Evolutionary conservation across 2,888 invertebrate genomes (phyloP), one percentile per base, ranked within the genome.

Genomic region (Octonoba sinensis): DNA sequence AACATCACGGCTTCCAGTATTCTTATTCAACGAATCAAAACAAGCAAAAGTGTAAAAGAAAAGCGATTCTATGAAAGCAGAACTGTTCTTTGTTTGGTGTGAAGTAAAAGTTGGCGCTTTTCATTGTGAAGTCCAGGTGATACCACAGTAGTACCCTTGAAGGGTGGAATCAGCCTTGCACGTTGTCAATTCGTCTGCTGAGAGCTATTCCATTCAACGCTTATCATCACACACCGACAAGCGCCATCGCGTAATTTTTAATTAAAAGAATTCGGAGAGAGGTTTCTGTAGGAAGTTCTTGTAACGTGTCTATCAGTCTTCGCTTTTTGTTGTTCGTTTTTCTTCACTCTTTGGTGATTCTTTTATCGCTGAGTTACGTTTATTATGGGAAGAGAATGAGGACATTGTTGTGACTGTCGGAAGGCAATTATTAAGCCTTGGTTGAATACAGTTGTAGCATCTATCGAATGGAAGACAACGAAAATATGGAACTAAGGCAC

Each of bases 101-200:
- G 18, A 36, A 77, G 64, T 46, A 27, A 70, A 70, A 64, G 69
- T 70, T 18, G 59, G 13, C 24, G 70, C 57, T n/a, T 36, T 64
- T 15, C 27, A 56, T 22, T n/a, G 46, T 60, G 44, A 22, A 62
- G 62, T 62, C 24, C 22, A 4, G n/a, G n/a, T 49, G 62, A 51
- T 24, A 51, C 20, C 69, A 8, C 36, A 44, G 15, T 56, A 36
- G 15, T 75, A 77, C 76, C 76, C 76, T 77, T 77, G 76, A 77
- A 62, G 69, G 46, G 62, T 62, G 69, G 70, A 77, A 24, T 22
- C 62, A 77, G 64, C 76, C 76, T 77, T 69, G 76, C 47, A 12
- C 46, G 36, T 36, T 47, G 57, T 74, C 57, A 54, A 66, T 74
- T 65, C 56, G 59, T 47, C 54, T 44, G 24, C 54, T 27, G 18